Evolutionary conservation across 2,113 vertebrate species (phyloP), one percentile per base, ranked within the genome.

Genomic region (Eulacestoma nigropectus): DNA sequence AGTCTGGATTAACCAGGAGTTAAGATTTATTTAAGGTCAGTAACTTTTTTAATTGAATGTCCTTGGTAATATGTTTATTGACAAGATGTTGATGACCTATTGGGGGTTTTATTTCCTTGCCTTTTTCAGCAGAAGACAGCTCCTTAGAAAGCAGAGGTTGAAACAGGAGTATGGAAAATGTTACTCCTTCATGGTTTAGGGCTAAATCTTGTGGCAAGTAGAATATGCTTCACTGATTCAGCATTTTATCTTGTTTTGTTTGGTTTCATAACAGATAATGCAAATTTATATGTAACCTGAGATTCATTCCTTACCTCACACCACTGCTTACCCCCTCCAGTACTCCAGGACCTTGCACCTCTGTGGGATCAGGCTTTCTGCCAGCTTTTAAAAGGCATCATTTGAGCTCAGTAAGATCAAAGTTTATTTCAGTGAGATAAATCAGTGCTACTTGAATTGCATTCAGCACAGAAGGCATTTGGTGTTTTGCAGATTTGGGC

Each of bases 11-110:
- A 96, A 86, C 55, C 42, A 90, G 44, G 30, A 96, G 67, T 92
- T 94, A 90, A 69, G 82, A 90, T 77, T 79, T 88, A 39, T 73
- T 63, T 90, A 87, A 93, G 70, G 70, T 93, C 82, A 94, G 78
- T 87, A 90, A 91, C 29, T 60, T 93, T 82, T 84, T 53, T 0
- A 59, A 91, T 83, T 88, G 37, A 90, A 76, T 90, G 62, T 85
- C 63, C 37, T 50, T 73, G 46, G 41, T 46, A 39, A 37, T 76
- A 10, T 12, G 21, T 74, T 87, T 60, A 84, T 72, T 81, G 62
- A 84, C 33, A 78, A 84, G 50, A n/a, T 32, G 16, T 29, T 84
- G 47, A 57, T 19, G 29, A 30, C 76, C 29, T 53, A 3, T 16
- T 47, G 11, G 29, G 67, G 49, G 25, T 70, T 92, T 92, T 41